Percentiles rank a stretch among this genome's conserved stretches.
These are phyloP conservation scores for Chiridota heheva DNA, from an alignment of 35 echinoderm and acorn worm genomes.

Conservation along the genomic window DNA sequence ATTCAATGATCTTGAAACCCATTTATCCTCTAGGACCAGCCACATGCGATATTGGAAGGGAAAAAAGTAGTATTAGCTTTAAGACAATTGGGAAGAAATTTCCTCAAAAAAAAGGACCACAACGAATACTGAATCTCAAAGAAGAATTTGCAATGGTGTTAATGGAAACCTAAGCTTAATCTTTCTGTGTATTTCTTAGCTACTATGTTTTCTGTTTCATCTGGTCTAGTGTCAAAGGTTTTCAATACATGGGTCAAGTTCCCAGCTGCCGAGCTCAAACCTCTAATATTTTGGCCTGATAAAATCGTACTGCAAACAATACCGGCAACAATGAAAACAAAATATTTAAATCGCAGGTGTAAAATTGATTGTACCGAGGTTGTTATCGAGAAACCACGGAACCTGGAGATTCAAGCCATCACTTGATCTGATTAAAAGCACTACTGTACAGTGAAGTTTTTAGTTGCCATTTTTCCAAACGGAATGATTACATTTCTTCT, in stretches of 20 bases:
- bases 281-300: constrained; percentile 29
- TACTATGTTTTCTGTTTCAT: constrained; percentile 15
- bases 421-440: constrained; percentile 19
- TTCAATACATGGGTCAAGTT: constrained; percentile 48
- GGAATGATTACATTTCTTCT: constrained; percentile 53
- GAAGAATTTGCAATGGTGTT: constrained; percentile 40
- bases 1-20: too few species aligned
- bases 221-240: constrained; percentile 5
- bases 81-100: too few species aligned
- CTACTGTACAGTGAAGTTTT: not conserved
- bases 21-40: too few species aligned
- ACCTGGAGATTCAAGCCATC: constrained; percentile 5
- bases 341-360: constrained; percentile 14
- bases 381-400: constrained; percentile 29
- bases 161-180: constrained; percentile 17
- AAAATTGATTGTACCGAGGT: constrained; percentile 50
- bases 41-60: too few species aligned
- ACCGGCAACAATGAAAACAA: constrained; percentile 3
- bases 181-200: constrained; percentile 7
- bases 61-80: too few species aligned
- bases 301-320: constrained; percentile 14
- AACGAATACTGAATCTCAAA: constrained; percentile 20
- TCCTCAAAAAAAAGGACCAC: constrained; percentile 22
- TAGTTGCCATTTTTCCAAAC: constrained; percentile 37
- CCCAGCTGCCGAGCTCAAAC: constrained; percentile 21